Evolutionary conservation across 1,140 invertebrate species (phyloP), one percentile per base, ranked within the genome.

Genomic region (Bombus turneri): DNA sequence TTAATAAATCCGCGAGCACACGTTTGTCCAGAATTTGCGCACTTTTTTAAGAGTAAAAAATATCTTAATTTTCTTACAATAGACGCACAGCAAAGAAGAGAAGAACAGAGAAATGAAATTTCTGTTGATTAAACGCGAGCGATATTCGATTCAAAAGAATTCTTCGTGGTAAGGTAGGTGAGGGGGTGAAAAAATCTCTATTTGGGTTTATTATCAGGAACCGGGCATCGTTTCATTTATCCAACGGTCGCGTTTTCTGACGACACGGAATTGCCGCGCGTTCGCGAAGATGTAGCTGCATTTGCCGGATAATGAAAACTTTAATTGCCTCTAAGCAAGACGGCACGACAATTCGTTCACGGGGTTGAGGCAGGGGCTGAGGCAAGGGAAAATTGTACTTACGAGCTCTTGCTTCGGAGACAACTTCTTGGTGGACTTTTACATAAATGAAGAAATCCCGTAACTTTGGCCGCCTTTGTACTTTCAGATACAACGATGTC

Each of bases 261-360:
- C 59, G 5, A 72, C 81, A 41, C 62, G 64, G 64, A 78, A 78
- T 83, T 69, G 47, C 77, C n/a, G 62, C 22, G 74, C 22, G 59
- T 47, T n/a, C 31, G 43, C 57, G 53, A 72, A 73, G 83, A 85
- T 47, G 83, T 72, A 72, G 57, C 68, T 77, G 77, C 83, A 28
- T 85, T 85, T 85, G 64, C 76, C 77, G 77, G 83, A 72, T 85
- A 80, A 85, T 85, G 83, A 80, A 85, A 85, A 85, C 76, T 85
- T 80, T 85, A 85, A 85, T 85, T 85, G 83, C 76, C 83, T 80
- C 76, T 85, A 85, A 85, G 77, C 76, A 85, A 79, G 76, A 85
- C 76, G 68, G 41, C 77, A 80, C 77, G 66, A 85, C 76, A 85
- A 85, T 80, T 80, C 76, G 83, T 84, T 80, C 39, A 13, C 66